phyloP scores from a whole-genome alignment of 2,113 vertebrate genomes.

The Bothrops jararaca region DNA sequence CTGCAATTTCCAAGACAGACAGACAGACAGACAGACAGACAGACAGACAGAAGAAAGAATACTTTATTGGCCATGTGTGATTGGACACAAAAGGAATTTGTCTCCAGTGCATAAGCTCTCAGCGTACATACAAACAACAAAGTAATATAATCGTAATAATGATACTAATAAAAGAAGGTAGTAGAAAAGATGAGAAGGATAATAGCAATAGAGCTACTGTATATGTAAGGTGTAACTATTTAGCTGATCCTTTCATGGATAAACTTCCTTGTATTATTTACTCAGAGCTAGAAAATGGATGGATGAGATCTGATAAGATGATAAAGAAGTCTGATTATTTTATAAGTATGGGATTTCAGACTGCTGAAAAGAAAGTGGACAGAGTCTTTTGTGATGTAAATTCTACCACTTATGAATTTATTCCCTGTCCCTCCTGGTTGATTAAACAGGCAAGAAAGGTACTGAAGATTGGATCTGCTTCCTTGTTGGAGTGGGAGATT shows the following conservation, averaged over 20 bases:
- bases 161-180: too few species aligned
- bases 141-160: too few species aligned
- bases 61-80: background rate
- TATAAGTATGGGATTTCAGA: background rate
- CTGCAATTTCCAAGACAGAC: background rate
- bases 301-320: background rate
- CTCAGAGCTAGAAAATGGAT: background rate
- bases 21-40: too few species aligned
- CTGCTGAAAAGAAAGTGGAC: background rate
- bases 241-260: background rate
- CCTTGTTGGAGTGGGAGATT: background rate
- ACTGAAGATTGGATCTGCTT: background rate
- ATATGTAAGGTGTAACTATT: background rate
- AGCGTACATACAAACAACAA: too few species aligned
- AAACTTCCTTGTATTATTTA: background rate
- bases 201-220: too few species aligned
- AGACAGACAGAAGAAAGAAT: too few species aligned
- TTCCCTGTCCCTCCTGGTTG: background rate
- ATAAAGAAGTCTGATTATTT: background rate
- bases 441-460: background rate
- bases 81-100: background rate
- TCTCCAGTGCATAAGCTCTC: too few species aligned
- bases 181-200: too few species aligned
- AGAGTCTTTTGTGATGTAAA: background rate
- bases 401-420: background rate